Base-by-base conservation (phyloP, 2,888 invertebrate species). In the Megalurothrips usitatus region DNA sequence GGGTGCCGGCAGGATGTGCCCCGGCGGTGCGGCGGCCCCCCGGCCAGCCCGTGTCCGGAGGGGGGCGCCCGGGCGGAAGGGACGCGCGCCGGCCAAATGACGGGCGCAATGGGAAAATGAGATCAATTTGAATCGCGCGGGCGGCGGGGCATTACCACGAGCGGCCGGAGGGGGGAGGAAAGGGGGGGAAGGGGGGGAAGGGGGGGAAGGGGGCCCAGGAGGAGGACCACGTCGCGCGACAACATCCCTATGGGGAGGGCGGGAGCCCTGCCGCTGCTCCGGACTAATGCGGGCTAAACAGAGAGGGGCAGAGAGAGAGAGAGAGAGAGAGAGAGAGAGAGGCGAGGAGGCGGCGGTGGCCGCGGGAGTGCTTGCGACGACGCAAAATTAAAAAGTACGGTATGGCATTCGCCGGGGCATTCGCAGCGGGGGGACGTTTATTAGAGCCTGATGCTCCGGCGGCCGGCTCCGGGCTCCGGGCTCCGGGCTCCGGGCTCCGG, bases 331-430 rank as follows among this genome's bases (percentile, higher is more conserved):
- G n/a, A 68, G 23, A 68, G 68, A 68, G 3, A 23, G 68, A n/a
- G n/a, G n/a, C n/a, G n/a, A n/a, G 58, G 58, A 58, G 58, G 58
- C n/a, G n/a, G n/a, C n/a, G n/a, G n/a, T n/a, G n/a, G n/a, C n/a
- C n/a, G 49, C n/a, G 52, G 52, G 17, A 1, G 19, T 12, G 58
- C 58, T 17, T 19, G 58, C 58, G 58, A 58, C 58, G 58, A 43
- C 58, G 58, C 58, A 58, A 58, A 58, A 58, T 58, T 58, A 58
- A 58, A 52, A 58, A 58, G 58, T 58, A 58, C 58, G 58, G 14
- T 58, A 58, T 58, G 58, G 58, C 58, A 58, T 58, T 58, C 58
- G 58, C 58, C 0, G 58, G 58, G 58, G 34, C 34, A 43, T 43
- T 43, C 34, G 14, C 4, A 58, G 58, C 19, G 58, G 58, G 58